Evolutionary conservation across 1,140 invertebrate species (phyloP), one percentile per base, ranked within the genome.

Genomic region (Ostrea denselamellosa): DNA sequence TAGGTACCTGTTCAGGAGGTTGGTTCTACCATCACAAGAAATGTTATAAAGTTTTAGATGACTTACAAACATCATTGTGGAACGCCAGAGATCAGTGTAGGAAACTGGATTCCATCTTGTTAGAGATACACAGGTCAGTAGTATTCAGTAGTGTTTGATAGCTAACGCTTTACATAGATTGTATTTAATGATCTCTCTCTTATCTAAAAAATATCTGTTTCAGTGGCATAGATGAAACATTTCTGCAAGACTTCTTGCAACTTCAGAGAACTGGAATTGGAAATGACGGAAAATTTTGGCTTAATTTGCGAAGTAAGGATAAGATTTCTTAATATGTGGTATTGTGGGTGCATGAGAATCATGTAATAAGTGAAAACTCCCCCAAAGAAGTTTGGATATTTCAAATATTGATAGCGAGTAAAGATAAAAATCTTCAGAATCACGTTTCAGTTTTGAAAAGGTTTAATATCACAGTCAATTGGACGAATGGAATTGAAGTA

Each of bases 211-310:
- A 19, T 62, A 8, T 77, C 7, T 28, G 9, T 77, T 77, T 25
- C 9, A 77, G 68, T 25, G 68, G 14, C 8, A 25, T 2, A 77
- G 68, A 77, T 25, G 25, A 28, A 77, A 34, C 12, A 14, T 77
- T 77, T 77, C 14, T 77, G 17, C 68, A 77, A 77, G 12, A 5
- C 8, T 77, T 77, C 25, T 14, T 77, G 28, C 22, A 77, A 34
- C 68, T 25, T 25, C 22, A 77, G 28, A 25, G 68, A 77, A 28
- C 68, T 77, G 68, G 68, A 9, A 77, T 77, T 17, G 68, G 68
- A 14, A 77, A 77, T 34, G 68, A 77, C 17, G 68, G 68, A 25
- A 77, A 77, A 77, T 77, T 77, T 34, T 77, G 68, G 68, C 68
- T 77, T 25, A 77, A 77, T 77, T 17, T 77, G 28, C 25, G 22